Base-by-base conservation (phyloP, 2,797 vertebrate species). In the Chaetodon trifasciatus region DNA sequence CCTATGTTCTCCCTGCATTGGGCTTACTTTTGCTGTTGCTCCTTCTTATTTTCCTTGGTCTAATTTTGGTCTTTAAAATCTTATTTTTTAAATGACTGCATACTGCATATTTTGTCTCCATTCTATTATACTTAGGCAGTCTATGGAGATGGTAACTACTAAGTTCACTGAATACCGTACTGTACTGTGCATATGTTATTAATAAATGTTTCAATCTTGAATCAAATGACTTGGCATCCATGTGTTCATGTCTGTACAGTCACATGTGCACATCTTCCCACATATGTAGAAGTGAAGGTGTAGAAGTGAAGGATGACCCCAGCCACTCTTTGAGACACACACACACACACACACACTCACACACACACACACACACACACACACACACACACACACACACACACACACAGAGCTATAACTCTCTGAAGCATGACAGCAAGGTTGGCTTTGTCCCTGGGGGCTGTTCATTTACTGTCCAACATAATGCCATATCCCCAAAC, bases 371-470 rank as follows among this genome's bases (percentile, higher is more conserved):
- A 32, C 65, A 58, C 68, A 78, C 71, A 74, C 58, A 53, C 64
- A 77, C 74, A 49, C 57, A 24, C 37, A 16, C 61, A 28, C 63
- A 61, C 58, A 79, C 72, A 72, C 60, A 56, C 67, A 72, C 32
- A 68, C 35, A 69, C 52, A 67, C 32, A 46, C 92, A 93, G 89
- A 94, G 89, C 91, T 95, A 93, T 23, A 55, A 94, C 95, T 96
- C 95, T 95, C 92, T 94, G 92, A 95, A 95, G 95, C 95, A 94
- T 96, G 96, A 96, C 95, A 95, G 93, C 85, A 86, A 94, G 83
- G 86, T 87, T 91, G 88, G 75, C 86, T 91, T 86, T 17, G 52
- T 91, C 96, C 96, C 96, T 95, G 91, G 93, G 95, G 96, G 96
- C 95, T 97, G 97, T 92, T 92, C 82, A 92, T 91, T 92, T 89